phyloP scores from a whole-genome alignment of 2,113 vertebrate genomes.

The Psilopsiagon aurifrons region DNA sequence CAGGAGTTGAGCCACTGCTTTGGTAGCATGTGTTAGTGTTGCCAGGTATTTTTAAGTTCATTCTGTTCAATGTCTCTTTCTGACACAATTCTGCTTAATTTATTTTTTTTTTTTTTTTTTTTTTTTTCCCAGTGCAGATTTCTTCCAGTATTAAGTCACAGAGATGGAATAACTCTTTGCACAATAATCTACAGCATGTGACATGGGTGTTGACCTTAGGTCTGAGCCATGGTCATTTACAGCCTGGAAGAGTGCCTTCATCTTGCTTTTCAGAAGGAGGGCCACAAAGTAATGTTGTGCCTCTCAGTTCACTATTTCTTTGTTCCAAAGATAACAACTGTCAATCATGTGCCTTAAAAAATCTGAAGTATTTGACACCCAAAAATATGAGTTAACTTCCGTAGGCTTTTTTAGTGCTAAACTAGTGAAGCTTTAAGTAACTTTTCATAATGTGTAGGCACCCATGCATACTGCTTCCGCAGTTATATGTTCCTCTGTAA shows the following conservation, averaged over 20 bases:
- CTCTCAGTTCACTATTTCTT: background rate
- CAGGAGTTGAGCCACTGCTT: background rate
- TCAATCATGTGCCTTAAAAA: background rate
- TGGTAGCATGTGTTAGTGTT: background rate
- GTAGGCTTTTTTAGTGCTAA: background rate
- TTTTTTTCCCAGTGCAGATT: background rate
- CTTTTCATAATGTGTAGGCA: background rate
- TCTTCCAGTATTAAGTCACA: background rate
- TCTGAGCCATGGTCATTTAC: background rate
- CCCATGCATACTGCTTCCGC: background rate
- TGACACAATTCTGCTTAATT: background rate
- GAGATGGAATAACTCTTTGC: background rate
- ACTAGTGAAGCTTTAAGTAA: background rate
- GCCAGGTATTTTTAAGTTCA: constrained; percentile 9
- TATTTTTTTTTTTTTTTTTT: background rate
- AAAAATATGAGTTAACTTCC: background rate
- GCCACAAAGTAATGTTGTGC: background rate
- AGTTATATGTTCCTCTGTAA: background rate
- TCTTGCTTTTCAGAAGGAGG: background rate
- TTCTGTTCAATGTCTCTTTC: background rate
- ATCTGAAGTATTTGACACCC: background rate
- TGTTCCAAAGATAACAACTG: background rate
- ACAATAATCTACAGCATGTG: background rate
- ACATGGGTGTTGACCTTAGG: background rate
- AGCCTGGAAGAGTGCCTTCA: background rate